These are phyloP conservation scores for Zaprionus tsacasi DNA, from an alignment of 1,140 invertebrate genomes.

Conservation along the genomic window DNA sequence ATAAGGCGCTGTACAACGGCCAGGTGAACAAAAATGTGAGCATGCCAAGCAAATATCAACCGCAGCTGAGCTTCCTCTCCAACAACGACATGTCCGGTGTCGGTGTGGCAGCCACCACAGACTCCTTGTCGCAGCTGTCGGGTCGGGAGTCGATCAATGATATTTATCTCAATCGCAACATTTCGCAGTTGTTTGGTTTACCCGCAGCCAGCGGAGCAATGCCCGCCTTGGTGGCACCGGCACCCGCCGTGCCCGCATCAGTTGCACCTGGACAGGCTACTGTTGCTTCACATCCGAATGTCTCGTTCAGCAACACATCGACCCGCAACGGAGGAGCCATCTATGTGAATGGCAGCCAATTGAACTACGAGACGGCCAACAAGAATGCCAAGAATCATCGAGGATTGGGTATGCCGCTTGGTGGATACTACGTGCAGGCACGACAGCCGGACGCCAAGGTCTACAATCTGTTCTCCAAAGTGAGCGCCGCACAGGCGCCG, in stretches of 20 bases:
- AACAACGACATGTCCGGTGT: conserved; percentile 49
- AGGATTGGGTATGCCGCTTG: conserved; percentile 24
- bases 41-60: conserved; percentile 62
- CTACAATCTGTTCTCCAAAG: conserved; percentile 81
- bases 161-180: conserved; percentile 80
- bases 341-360: conserved; percentile 72
- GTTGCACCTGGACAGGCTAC: neutral
- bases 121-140: conserved; percentile 16
- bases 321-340: conserved; percentile 66
- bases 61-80: conserved; percentile 63
- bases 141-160: conserved; percentile 76
- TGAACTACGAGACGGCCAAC: conserved; percentile 65
- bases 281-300: conserved; percentile 62
- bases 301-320: conserved; percentile 73
- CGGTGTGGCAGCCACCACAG: conserved; percentile 17
- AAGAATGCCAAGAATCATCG: conserved; percentile 69
- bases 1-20: conserved; percentile 26
- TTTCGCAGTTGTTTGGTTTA: conserved; percentile 72
- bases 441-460: conserved; percentile 73
- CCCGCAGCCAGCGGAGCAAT: conserved; percentile 16
- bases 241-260: conserved; percentile 12
- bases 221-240: neutral
- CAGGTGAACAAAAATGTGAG: conserved; percentile 51
- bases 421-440: conserved; percentile 71
- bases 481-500: conserved; percentile 57